Conservation (phyloP, 2,888 invertebrate species). For the Drosophila lutescens region DNA sequence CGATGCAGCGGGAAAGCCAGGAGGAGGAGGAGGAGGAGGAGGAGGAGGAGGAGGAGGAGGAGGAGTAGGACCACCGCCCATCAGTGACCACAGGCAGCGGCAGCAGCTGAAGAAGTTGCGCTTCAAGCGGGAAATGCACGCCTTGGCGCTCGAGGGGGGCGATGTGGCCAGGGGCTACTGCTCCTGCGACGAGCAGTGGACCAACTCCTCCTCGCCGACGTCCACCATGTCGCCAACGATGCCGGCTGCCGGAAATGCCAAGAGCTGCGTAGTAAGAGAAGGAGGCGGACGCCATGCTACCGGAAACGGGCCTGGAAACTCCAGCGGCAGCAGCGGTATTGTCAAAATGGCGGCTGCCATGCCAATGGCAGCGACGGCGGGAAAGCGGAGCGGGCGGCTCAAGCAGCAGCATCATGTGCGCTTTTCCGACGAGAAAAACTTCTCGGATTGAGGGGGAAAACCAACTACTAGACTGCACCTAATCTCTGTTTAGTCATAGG, state of each 20-base stretch:
- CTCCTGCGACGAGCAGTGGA: constrained; percentile 82
- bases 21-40: no score
- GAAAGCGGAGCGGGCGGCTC: constrained; percentile 53
- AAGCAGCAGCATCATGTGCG: constrained; percentile 82
- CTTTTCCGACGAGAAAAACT: constrained; percentile 82
- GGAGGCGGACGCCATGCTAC: constrained; percentile 7
- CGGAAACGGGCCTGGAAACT: constrained; percentile 25
- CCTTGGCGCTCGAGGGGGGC: constrained; percentile 80
- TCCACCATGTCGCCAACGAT: constrained; percentile 67
- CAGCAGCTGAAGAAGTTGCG: constrained; percentile 70
- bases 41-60: constrained; percentile 4
- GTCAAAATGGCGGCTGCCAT: constrained; percentile 56
- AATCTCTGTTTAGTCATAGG: constrained; percentile 69
- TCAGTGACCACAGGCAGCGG: constrained; percentile 46
- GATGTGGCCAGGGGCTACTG: constrained; percentile 81
- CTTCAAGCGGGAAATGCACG: constrained; percentile 75
- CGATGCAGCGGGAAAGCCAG: background rate
- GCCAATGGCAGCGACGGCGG: constrained; percentile 33
- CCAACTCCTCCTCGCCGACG: constrained; percentile 69
- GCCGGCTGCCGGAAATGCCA: constrained; percentile 43
- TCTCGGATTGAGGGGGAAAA: constrained; percentile 73
- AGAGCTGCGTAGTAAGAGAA: constrained; percentile 4
- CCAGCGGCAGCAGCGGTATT: constrained; percentile 58
- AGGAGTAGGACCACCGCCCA: background rate
- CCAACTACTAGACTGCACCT: constrained; percentile 82